These are phyloP conservation scores for Oceanodroma tethys DNA, from an alignment of 2,113 vertebrate genomes.

Conservation along the genomic window DNA sequence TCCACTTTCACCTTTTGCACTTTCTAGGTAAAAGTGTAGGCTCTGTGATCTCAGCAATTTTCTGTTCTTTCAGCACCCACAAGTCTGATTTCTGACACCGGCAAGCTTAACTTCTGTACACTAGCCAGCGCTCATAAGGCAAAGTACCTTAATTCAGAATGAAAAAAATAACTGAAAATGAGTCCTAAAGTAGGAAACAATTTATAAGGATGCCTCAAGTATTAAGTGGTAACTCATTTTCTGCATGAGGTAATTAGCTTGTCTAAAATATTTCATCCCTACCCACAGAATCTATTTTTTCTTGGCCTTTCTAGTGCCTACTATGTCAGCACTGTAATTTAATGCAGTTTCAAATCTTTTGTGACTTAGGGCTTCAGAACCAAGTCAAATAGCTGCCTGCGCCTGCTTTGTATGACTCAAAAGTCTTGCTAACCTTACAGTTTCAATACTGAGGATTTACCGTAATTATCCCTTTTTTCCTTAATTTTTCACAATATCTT, in stretches of 20 bases:
- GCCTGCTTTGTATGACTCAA: neutral
- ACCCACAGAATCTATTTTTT: neutral
- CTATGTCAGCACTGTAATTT: neutral
- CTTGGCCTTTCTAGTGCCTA: neutral
- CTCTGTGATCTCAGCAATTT: neutral
- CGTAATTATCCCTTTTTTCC: neutral
- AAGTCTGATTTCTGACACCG: neutral
- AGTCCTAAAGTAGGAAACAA: neutral
- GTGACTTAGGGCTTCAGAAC: neutral
- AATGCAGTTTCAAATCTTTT: neutral
- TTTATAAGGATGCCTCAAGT: neutral
- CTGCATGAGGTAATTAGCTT: constrained; percentile 7
- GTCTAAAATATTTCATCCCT: neutral
- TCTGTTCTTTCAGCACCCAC: neutral
- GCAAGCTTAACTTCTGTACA: neutral
- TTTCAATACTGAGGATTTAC: neutral
- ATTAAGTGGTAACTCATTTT: neutral
- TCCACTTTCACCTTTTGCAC: neutral
- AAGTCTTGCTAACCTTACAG: neutral
- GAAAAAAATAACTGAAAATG: fast-evolving
- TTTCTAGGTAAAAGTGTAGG: neutral
- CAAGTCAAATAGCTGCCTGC: neutral
- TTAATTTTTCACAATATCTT: neutral
- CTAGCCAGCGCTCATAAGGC: neutral
- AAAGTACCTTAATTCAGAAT: neutral